Evolutionary conservation across 2,888 invertebrate species (phyloP), one percentile per base, ranked within the genome.

Genomic region (Tiliacea citrago): DNA sequence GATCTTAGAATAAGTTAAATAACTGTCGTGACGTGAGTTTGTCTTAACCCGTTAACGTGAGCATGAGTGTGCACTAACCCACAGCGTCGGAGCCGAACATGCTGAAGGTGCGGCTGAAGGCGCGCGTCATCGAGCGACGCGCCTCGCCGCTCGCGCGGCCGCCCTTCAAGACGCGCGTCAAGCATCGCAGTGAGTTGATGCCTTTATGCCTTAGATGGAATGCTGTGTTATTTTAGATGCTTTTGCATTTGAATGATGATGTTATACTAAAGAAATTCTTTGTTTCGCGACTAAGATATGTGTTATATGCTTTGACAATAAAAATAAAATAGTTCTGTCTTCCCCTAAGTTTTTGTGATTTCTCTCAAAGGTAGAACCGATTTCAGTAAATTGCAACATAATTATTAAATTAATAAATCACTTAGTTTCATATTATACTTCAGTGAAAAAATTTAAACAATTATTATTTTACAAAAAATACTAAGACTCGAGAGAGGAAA

Each of bases 81-180:
- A 86, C 97, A 98, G 99, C 99, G 94, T 99, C 99, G 96, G 99
- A 99, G 97, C 99, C 99, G 90, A 99, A 99, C 97, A 97, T 99
- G 97, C 97, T 98, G 97, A 99, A 98, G 97, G 98, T 98, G 96
- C 98, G 98, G 88, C 97, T 98, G 94, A 99, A 98, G 97, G 98
- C 99, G 97, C 98, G 99, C 94, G 99, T 99, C 94, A 98, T 99
- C 97, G 99, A 99, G 96, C 98, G 99, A 88, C 98, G 99, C 94
- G 98, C 98, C 93, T 99, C 99, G 94, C 99, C 99, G 90, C 97
- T 99, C 95, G 98, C 97, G 89, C 97, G 98, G 89, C 97, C 99
- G 87, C 98, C 93, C 97, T 98, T 91, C 97, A 98, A 95, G 98
- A 93, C 90, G 92, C 97, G 97, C 97, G 98, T 95, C 97, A 98